Conservation (phyloP, 2,113 vertebrate genomes). For the Bubo scandiacus region DNA sequence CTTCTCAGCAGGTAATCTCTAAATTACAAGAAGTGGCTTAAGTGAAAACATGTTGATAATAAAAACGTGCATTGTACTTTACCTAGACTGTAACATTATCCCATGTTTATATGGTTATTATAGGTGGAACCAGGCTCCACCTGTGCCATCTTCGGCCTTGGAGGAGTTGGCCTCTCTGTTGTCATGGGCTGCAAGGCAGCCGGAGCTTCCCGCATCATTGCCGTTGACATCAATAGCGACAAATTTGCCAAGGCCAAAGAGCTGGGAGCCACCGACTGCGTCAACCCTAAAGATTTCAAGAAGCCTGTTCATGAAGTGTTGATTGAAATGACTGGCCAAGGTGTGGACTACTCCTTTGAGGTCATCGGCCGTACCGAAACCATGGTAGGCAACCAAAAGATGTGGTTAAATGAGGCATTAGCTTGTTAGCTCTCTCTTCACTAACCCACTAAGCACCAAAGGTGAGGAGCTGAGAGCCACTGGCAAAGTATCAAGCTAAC, state of each 20-base stretch:
- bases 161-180: constrained; percentile 83
- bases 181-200: constrained; percentile 88
- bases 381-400: constrained; percentile 76
- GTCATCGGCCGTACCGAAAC: constrained; percentile 75
- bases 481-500: background rate
- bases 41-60: background rate
- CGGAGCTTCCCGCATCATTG: constrained; percentile 90
- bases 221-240: constrained; percentile 75
- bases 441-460: background rate
- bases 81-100: background rate
- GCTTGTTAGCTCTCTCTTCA: background rate
- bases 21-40: background rate
- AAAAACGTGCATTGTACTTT: background rate
- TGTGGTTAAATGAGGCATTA: background rate
- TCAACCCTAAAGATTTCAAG: constrained; percentile 78
- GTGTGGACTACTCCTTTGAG: constrained; percentile 86
- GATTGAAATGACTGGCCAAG: constrained; percentile 69
- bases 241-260: constrained; percentile 79
- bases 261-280: constrained; percentile 83
- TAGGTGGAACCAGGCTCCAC: constrained; percentile 83
- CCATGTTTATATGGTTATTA: background rate
- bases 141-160: constrained; percentile 84
- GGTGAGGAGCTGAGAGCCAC: background rate
- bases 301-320: constrained; percentile 81
- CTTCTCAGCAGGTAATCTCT: background rate